These are phyloP conservation scores for Hemicrepidius hirtus DNA, from an alignment of 2,888 invertebrate species.

Conservation along the genomic window DNA sequence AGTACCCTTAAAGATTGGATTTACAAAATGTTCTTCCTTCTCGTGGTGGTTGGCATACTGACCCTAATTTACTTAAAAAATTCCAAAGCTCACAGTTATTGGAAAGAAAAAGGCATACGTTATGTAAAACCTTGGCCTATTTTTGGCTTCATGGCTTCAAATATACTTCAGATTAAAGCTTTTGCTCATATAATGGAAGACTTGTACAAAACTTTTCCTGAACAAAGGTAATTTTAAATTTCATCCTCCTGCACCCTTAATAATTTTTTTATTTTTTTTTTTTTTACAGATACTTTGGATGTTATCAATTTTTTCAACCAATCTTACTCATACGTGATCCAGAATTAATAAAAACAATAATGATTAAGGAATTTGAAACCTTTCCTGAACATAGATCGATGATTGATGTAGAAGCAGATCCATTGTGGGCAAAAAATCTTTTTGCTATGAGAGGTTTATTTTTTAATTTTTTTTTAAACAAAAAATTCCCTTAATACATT, in stretches of 20 bases:
- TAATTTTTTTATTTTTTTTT: too few relatives aligned
- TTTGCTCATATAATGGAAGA: not conserved
- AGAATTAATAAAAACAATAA: slow-evolving; percentile 76
- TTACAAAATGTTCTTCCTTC: not conserved
- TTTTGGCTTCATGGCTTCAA: not conserved
- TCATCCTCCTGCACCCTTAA: not conserved
- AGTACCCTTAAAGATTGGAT: too few relatives aligned
- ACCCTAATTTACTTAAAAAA: not conserved
- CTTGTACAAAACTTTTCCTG: slow-evolving; percentile 1
- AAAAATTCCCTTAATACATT: too few relatives aligned
- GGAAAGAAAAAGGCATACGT: not conserved
- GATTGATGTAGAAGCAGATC: slow-evolving; percentile 67
- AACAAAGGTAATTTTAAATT: slow-evolving; percentile 12
- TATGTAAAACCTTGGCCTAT: slow-evolving; percentile 6
- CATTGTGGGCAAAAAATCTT: slow-evolving; percentile 72
- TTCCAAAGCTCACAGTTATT: not conserved
- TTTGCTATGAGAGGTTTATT: slow-evolving; percentile 19
- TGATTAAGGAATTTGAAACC: slow-evolving; percentile 72
- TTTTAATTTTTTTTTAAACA: too few relatives aligned
- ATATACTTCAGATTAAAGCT: not conserved
- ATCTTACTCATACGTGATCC: slow-evolving; percentile 74
- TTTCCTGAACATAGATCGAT: slow-evolving; percentile 44
- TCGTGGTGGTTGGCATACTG: not conserved
- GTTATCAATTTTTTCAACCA: slow-evolving; percentile 66
- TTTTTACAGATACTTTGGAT: slow-evolving; percentile 57